Conservation (phyloP, 2,797 vertebrate species). For the Parauchenoglanis ngamensis region DNA sequence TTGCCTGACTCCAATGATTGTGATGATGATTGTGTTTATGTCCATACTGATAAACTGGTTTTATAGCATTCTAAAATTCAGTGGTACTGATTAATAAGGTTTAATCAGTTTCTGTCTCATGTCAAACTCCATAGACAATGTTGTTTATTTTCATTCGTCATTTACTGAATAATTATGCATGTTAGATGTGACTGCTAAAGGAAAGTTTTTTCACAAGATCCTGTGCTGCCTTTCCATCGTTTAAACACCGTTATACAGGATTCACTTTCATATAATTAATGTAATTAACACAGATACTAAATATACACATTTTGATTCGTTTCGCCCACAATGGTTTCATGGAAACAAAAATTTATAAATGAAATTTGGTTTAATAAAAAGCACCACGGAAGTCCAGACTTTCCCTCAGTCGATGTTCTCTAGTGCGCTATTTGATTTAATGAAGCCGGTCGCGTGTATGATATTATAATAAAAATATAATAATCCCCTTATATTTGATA, state of each 20-base stretch:
- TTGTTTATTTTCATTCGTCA: background rate
- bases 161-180: background rate
- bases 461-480: background rate
- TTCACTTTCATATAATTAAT: background rate
- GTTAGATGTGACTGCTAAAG: background rate
- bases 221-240: background rate
- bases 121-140: background rate
- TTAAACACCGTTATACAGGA: background rate
- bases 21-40: background rate
- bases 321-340: background rate
- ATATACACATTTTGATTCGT: background rate
- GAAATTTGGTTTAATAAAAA: too few species aligned
- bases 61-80: background rate
- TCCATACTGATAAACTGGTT: background rate
- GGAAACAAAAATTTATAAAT: too few species aligned
- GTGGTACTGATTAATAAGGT: background rate
- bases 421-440: background rate
- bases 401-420: too few species aligned
- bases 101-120: background rate
- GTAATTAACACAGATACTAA: background rate
- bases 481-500: background rate
- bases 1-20: too few species aligned
- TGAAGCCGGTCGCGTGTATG: background rate
- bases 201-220: background rate
- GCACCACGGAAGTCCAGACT: too few species aligned